Evolutionary conservation across 2,797 vertebrate species (phyloP).

Genomic region (Phataginus tetradactyla): DNA sequence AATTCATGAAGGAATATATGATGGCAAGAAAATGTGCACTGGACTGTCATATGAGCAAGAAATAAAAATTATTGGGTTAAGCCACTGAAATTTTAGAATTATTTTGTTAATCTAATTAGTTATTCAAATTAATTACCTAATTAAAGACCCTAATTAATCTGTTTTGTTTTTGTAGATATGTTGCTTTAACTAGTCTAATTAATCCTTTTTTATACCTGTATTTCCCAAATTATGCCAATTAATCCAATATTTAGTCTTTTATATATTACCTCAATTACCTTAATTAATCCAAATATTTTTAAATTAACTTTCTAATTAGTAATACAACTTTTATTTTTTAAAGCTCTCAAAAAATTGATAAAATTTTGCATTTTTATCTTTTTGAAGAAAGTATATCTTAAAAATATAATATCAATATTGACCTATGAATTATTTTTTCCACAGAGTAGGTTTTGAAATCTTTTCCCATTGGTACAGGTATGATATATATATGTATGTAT

Average conservation of each 20-base stretch:
- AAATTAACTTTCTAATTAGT: background rate
- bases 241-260: background rate
- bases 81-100: background rate
- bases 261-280: background rate
- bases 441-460: background rate
- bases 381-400: background rate
- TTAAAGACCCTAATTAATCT: background rate
- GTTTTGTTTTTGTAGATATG: background rate
- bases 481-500: background rate
- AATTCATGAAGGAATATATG: background rate
- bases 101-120: background rate
- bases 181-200: background rate
- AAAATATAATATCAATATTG: background rate
- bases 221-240: background rate
- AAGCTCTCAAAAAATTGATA: background rate
- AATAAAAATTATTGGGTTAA: background rate
- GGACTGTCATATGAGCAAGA: background rate
- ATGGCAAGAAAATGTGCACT: background rate
- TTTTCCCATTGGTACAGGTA: background rate
- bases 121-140: background rate
- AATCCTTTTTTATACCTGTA: background rate
- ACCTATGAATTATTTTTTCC: background rate
- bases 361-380: background rate
- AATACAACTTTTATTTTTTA: background rate
- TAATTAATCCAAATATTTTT: background rate